Conservation (phyloP, 2,797 vertebrate genomes). For the Lutjanus campechanus region DNA sequence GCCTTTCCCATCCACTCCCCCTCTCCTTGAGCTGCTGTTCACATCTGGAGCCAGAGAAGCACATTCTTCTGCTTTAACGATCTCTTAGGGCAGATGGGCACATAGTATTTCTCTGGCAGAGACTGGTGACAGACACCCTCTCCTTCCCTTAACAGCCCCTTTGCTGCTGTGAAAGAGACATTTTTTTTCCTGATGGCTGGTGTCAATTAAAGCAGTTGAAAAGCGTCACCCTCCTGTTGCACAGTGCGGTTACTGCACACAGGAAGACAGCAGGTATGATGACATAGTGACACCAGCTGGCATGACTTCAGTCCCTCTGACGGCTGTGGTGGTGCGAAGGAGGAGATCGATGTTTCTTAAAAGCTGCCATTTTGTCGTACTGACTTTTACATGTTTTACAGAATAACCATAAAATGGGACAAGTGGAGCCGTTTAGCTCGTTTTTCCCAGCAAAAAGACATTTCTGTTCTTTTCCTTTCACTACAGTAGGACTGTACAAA, state of each 20-base stretch:
- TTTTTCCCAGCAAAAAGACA: background rate
- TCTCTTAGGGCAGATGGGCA: constrained; percentile 23
- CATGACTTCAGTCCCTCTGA: constrained; percentile 18
- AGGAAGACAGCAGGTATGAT: constrained; percentile 41
- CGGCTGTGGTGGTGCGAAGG: constrained; percentile 13
- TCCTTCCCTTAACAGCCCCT: constrained; percentile 28
- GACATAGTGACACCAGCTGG: constrained; percentile 45
- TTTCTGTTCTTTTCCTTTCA: background rate
- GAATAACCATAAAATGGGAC: background rate
- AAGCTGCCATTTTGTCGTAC: constrained; percentile 23
- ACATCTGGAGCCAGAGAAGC: constrained; percentile 36
- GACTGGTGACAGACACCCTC: constrained; percentile 28
- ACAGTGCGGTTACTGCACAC: constrained; percentile 22
- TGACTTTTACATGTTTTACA: constrained; percentile 13
- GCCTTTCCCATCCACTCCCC: background rate
- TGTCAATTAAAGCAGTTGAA: constrained; percentile 57
- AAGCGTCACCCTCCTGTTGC: constrained; percentile 36
- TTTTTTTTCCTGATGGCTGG: constrained; percentile 29
- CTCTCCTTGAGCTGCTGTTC: constrained; percentile 36
- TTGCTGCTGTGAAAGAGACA: constrained; percentile 24
- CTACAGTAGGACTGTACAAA: background rate
- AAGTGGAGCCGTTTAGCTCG: background rate
- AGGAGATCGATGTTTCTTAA: constrained; percentile 22
- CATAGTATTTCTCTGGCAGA: constrained; percentile 35
- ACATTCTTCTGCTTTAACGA: constrained; percentile 46